Evolutionary conservation across 2,113 vertebrate species (phyloP).

Genomic region (Vireo altiloquus): DNA sequence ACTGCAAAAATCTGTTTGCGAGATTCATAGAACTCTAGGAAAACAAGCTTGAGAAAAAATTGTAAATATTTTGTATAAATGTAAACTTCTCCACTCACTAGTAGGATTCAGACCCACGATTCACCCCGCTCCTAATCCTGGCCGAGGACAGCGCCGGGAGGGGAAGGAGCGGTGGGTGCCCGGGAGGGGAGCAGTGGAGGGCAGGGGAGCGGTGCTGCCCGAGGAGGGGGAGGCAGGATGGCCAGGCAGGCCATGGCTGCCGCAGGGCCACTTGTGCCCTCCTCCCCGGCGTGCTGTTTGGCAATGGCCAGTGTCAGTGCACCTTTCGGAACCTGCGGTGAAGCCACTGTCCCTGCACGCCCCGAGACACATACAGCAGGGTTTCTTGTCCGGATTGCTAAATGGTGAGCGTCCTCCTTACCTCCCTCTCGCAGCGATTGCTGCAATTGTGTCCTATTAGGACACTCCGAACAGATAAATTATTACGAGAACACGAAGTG

Average conservation of each 20-base stretch:
- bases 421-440: background rate
- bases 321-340: background rate
- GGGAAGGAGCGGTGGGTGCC: background rate
- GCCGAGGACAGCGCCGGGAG: background rate
- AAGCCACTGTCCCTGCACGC: background rate
- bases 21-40: background rate
- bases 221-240: background rate
- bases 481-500: background rate
- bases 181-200: accelerated
- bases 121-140: background rate
- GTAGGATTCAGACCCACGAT: background rate
- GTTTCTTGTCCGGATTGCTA: background rate
- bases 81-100: background rate
- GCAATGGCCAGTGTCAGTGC: background rate
- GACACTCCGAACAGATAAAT: background rate
- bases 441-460: background rate
- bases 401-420: background rate
- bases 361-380: accelerated
- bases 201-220: background rate
- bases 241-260: accelerated
- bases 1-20: background rate
- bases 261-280: background rate
- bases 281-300: accelerated
- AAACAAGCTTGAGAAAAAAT: slow-evolving; percentile 15
- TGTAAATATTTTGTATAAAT: slow-evolving; percentile 24